Evolutionary conservation across 2,797 vertebrate genomes (phyloP).

Genomic region (Urosaurus nigricauda): DNA sequence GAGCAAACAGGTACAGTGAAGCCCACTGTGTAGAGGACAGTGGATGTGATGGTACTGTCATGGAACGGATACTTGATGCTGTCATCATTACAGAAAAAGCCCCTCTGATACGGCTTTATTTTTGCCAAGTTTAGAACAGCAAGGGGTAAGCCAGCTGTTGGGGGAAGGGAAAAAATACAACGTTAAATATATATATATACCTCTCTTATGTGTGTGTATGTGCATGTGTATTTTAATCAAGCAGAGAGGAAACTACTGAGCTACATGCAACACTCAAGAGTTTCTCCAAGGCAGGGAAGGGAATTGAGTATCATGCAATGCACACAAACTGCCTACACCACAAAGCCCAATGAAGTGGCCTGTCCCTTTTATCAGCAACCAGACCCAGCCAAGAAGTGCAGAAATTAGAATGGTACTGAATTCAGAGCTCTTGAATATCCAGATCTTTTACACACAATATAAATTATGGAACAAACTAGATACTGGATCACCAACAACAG

Average conservation of each 20-base stretch:
- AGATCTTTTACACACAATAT: not conserved
- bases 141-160: slow-evolving; percentile 95
- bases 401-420: not conserved
- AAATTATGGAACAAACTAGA: slow-evolving; percentile 1
- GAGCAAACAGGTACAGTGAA: slow-evolving; percentile 92
- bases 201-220: not conserved
- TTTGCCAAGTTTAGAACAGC: slow-evolving; percentile 97
- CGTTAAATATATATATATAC: slow-evolving; percentile 74
- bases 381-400: not conserved
- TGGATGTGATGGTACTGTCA: slow-evolving; percentile 91
- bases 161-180: slow-evolving; percentile 81
- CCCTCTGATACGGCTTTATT: slow-evolving; percentile 95
- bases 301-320: slow-evolving; percentile 59
- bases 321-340: not conserved
- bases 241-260: slow-evolving; percentile 60
- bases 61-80: slow-evolving; percentile 98
- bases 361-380: not conserved
- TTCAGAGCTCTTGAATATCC: slow-evolving; percentile 20
- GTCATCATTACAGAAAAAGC: slow-evolving; percentile 99
- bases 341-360: not conserved
- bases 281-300: slow-evolving; percentile 18
- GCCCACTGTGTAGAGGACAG: slow-evolving; percentile 93
- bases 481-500: not conserved
- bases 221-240: slow-evolving; percentile 51
- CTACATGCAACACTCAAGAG: slow-evolving; percentile 59